Conservation (phyloP, 2,888 invertebrate species). For the Hipparchia semele region DNA sequence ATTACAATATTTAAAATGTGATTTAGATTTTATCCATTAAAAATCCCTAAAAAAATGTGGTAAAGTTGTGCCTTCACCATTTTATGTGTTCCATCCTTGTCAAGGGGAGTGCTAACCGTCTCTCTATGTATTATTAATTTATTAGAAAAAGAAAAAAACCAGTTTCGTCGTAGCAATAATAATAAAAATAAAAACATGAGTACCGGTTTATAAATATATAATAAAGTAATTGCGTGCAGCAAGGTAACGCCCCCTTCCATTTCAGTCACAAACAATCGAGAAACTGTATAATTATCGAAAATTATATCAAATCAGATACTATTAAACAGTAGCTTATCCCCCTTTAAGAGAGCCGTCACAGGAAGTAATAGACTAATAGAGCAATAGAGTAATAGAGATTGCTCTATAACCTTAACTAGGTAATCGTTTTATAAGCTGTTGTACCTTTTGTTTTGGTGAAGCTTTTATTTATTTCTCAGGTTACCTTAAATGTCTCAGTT, state of each 20-base stretch:
- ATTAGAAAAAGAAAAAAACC: neutral
- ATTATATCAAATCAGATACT: slow-evolving; percentile 60
- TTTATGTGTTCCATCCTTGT: slow-evolving; percentile 48
- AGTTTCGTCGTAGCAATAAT: neutral
- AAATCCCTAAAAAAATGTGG: slow-evolving; percentile 43
- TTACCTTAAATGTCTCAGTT: neutral
- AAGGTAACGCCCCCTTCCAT: slow-evolving; percentile 32
- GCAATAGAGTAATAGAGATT: neutral
- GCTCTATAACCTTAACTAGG: slow-evolving; percentile 4
- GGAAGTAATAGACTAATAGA: slow-evolving; percentile 2
- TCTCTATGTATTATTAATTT: no score
- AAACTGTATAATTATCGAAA: slow-evolving; percentile 59
- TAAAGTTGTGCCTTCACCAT: slow-evolving; percentile 48
- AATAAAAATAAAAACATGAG: slow-evolving; percentile 5
- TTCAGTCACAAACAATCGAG: slow-evolving; percentile 25
- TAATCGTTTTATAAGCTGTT: neutral
- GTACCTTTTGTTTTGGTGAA: neutral
- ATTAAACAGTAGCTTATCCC: slow-evolving; percentile 70
- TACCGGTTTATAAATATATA: slow-evolving; percentile 1
- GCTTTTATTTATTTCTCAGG: neutral
- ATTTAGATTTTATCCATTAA: neutral
- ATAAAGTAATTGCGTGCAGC: slow-evolving; percentile 34
- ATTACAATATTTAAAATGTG: no score
- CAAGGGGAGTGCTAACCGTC: slow-evolving; percentile 50
- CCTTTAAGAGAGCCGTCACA: slow-evolving; percentile 24